phyloP scores from a whole-genome alignment of 2,888 invertebrate species.

The Capitulum mitella region DNA sequence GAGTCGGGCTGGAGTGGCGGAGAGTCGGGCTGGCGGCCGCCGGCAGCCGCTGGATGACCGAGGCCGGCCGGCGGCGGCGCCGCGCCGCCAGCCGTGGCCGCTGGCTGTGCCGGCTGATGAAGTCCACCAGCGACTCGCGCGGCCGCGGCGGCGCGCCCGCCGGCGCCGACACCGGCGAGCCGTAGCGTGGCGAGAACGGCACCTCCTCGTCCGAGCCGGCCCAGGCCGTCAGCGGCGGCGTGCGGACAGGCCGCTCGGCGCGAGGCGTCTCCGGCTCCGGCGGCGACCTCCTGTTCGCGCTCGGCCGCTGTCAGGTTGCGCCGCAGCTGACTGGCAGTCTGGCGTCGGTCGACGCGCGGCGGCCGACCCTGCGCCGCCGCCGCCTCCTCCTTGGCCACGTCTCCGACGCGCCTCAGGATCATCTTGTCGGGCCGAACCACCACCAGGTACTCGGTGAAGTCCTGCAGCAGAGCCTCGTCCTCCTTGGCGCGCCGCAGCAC shows the following conservation, averaged over 20 bases:
- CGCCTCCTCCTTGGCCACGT: not conserved
- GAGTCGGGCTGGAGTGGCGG: not conserved
- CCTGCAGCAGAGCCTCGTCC: slow-evolving; percentile 7
- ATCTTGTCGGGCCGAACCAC: slow-evolving; percentile 23
- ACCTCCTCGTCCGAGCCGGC: not conserved
- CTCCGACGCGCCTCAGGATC: slow-evolving; percentile 13
- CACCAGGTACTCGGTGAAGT: slow-evolving; percentile 1
- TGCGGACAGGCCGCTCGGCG: not conserved
- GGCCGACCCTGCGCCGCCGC: not conserved
- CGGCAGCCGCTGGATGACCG: too few species aligned
- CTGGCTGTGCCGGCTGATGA: not conserved
- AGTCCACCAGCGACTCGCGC: not conserved
- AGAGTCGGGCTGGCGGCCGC: not conserved
- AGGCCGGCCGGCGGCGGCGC: not conserved
- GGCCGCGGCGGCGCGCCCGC: not conserved
- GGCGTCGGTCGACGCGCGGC: not conserved
- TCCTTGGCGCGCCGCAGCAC: slow-evolving; percentile 12
- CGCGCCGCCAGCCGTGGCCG: not conserved
- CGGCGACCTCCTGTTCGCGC: not conserved
- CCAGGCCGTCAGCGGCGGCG: not conserved
- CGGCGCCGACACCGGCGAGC: not conserved
- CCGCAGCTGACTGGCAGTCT: not conserved
- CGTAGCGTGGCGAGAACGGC: slow-evolving; percentile 2
- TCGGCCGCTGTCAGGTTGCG: not conserved
- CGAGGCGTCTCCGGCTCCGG: not conserved